Evolutionary conservation across 2,888 invertebrate genomes (phyloP).

Genomic region (Andrena bicolor): DNA sequence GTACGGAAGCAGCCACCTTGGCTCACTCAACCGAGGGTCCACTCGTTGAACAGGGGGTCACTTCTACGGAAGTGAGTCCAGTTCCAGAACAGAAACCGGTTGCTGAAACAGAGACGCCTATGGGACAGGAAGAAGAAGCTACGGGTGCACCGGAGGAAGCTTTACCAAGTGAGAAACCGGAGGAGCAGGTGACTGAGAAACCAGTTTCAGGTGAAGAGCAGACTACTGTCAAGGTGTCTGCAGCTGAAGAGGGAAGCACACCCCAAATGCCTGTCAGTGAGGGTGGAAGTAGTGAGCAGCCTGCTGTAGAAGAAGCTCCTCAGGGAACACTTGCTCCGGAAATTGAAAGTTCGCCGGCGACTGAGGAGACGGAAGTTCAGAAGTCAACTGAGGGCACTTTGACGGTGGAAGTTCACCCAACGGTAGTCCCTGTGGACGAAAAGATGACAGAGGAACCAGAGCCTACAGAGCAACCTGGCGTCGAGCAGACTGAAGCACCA

Average conservation of each 20-base stretch:
- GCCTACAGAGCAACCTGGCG: conserved; percentile 54
- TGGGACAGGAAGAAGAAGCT: conserved; percentile 28
- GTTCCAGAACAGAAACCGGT: conserved; percentile 43
- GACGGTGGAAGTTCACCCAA: conserved; percentile 35
- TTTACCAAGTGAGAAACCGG: conserved; percentile 32
- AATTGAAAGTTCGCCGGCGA: neutral
- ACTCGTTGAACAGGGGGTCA: conserved; percentile 35
- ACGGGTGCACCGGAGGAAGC: conserved; percentile 28
- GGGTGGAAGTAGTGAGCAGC: conserved; percentile 46
- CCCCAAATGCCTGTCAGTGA: conserved; percentile 49
- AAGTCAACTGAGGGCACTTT: conserved; percentile 42
- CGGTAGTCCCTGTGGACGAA: conserved; percentile 37
- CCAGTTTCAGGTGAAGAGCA: conserved; percentile 35
- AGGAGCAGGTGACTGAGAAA: conserved; percentile 49
- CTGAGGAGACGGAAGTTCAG: conserved; percentile 13
- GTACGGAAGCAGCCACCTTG: conserved; percentile 16
- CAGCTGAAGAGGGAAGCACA: conserved; percentile 36
- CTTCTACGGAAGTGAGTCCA: conserved; percentile 47
- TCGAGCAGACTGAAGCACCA: conserved; percentile 60
- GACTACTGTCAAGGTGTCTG: conserved; percentile 7
- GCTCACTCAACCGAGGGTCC: conserved; percentile 54
- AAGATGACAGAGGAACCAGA: conserved; percentile 67
- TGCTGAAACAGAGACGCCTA: conserved; percentile 44
- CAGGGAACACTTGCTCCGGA: conserved; percentile 42
- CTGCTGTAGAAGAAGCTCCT: conserved; percentile 51